These are phyloP conservation scores for Erythrocercus mccallii DNA, from an alignment of 2,113 vertebrate species.

Conservation along the genomic window DNA sequence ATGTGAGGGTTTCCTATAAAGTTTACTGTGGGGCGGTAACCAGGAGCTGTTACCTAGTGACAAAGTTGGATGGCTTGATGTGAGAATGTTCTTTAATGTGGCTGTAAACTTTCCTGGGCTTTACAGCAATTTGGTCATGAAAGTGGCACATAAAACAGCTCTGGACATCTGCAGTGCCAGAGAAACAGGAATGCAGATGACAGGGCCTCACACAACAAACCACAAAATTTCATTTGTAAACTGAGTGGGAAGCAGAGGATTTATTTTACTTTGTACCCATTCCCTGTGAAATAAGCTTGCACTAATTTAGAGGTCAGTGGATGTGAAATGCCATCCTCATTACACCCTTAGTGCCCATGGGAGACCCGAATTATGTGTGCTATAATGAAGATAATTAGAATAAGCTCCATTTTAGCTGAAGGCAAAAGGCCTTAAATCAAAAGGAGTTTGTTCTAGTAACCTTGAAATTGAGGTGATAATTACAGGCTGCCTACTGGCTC, in stretches of 20 bases:
- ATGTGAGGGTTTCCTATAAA: not conserved
- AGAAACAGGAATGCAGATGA: not conserved
- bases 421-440: conserved; percentile 57
- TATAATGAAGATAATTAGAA: conserved; percentile 59
- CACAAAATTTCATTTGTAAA: not conserved
- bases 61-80: not conserved
- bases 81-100: not conserved
- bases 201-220: not conserved
- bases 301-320: conserved; percentile 22
- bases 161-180: not conserved
- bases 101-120: not conserved
- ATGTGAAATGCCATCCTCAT: not conserved
- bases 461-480: conserved; percentile 58
- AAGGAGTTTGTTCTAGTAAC: conserved; percentile 42
- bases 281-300: not conserved
- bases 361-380: not conserved
- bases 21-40: not conserved
- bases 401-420: conserved; percentile 32
- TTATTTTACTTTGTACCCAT: not conserved
- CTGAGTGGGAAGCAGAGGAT: not conserved
- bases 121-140: not conserved
- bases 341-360: not conserved
- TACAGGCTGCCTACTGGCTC: not conserved
- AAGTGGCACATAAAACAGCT: not conserved
- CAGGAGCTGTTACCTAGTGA: not conserved